Conservation (phyloP, 2,797 vertebrate genomes). For the Arrhamphus sclerolepis region DNA sequence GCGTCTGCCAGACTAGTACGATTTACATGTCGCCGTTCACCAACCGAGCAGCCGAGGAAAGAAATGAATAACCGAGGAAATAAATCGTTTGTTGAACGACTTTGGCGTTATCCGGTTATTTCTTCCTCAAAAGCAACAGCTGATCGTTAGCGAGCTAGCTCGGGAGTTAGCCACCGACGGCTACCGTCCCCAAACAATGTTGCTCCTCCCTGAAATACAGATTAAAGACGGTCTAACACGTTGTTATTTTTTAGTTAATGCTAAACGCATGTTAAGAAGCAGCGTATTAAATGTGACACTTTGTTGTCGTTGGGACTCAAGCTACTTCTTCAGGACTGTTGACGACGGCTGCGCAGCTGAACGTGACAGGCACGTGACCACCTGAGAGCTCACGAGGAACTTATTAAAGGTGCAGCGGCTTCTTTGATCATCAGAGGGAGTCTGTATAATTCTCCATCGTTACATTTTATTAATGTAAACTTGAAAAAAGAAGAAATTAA, state of each 20-base stretch:
- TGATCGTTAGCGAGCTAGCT: conserved; percentile 65
- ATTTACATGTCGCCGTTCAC: conserved; percentile 44
- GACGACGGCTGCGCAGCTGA: conserved; percentile 51
- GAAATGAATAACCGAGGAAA: too few relatives aligned
- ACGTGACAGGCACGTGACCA: conserved; percentile 74
- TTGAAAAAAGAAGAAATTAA: too few relatives aligned
- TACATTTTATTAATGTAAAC: too few relatives aligned
- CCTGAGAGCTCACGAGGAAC: conserved; percentile 61
- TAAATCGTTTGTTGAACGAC: background rate
- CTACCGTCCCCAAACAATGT: conserved; percentile 18
- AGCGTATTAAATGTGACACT: accelerated
- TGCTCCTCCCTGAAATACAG: conserved; percentile 2
- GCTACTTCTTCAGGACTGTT: conserved; percentile 58
- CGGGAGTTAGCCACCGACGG: conserved; percentile 44
- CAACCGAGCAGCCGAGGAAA: background rate
- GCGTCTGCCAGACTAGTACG: conserved; percentile 19
- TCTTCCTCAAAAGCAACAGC: conserved; percentile 68
- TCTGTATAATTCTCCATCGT: too few relatives aligned
- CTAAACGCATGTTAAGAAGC: accelerated
- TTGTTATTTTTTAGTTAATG: too few relatives aligned
- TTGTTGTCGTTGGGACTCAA: conserved; percentile 3
- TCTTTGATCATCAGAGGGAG: too few relatives aligned
- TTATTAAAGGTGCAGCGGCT: conserved; percentile 61
- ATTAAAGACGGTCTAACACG: background rate
- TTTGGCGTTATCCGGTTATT: conserved; percentile 1